Percentiles rank a stretch among this genome's conserved stretches.
Evolutionary conservation across 2,797 vertebrate species (phyloP).

Genomic region (Myotis daubentonii): DNA sequence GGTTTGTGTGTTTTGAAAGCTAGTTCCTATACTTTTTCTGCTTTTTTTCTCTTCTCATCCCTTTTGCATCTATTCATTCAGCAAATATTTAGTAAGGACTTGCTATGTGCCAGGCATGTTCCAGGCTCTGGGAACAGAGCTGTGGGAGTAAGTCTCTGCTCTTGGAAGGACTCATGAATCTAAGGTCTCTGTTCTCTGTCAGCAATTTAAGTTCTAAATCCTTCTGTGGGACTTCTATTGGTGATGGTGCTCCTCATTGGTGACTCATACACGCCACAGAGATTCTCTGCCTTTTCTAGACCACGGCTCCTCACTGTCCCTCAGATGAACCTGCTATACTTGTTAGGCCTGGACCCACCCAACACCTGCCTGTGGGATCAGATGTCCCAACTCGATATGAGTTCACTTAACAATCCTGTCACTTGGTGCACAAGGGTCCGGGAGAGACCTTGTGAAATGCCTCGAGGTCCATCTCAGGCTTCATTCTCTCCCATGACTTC

Average conservation of each 20-base stretch:
- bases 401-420: neutral
- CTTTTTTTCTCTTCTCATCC: neutral
- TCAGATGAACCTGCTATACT: neutral
- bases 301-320: neutral
- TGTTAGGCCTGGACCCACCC: neutral
- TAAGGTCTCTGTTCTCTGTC: neutral
- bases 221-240: neutral
- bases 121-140: neutral
- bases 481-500: neutral
- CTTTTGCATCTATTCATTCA: neutral
- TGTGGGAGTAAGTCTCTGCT: neutral
- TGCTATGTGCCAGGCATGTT: neutral
- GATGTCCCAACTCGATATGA: neutral
- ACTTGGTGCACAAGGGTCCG: neutral
- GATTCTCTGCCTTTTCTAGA: neutral
- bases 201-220: neutral
- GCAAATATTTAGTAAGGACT: neutral
- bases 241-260: neutral
- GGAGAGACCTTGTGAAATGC: slow-evolving; percentile 7
- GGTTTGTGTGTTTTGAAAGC: neutral
- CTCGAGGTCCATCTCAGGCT: neutral
- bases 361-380: neutral
- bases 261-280: neutral
- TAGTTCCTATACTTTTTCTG: neutral
- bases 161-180: neutral